Conservation (phyloP, 2,888 invertebrate genomes). For the Scelioninae gen. 1 region DNA sequence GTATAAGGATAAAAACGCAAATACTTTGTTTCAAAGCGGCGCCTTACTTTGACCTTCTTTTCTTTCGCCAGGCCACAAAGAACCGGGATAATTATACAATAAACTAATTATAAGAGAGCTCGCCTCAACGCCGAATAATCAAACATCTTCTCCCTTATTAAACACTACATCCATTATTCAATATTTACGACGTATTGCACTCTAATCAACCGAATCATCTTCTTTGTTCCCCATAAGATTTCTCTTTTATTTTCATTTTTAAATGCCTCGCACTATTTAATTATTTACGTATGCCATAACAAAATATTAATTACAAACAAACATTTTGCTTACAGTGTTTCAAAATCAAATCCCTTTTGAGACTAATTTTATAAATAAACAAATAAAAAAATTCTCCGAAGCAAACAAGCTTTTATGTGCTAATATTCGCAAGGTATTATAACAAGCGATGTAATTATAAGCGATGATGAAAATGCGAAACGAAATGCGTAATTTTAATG, state of each 20-base stretch:
- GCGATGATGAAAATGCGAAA: slow-evolving; percentile 57
- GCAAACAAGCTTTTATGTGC: not conserved
- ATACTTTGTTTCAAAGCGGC: slow-evolving; percentile 69
- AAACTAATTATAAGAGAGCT: slow-evolving; percentile 61
- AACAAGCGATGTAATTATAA: slow-evolving; percentile 36
- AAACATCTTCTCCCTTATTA: slow-evolving; percentile 23
- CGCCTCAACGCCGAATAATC: slow-evolving; percentile 63
- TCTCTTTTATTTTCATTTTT: not conserved
- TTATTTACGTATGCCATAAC: too few relatives aligned
- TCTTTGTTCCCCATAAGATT: not conserved
- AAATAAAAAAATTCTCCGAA: too few relatives aligned
- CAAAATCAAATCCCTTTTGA: too few relatives aligned
- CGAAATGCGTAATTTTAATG: slow-evolving; percentile 56
- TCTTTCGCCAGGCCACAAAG: slow-evolving; percentile 62
- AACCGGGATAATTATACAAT: slow-evolving; percentile 61
- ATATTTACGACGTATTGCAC: slow-evolving; percentile 39
- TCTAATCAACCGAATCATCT: slow-evolving; percentile 20
- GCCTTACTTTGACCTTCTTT: slow-evolving; percentile 53
- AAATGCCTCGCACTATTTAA: not conserved
- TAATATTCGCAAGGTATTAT: not conserved
- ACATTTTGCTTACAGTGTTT: too few relatives aligned
- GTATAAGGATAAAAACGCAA: slow-evolving; percentile 74
- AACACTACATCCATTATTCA: slow-evolving; percentile 23
- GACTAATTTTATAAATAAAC: too few relatives aligned
- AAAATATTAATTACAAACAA: too few relatives aligned